Base-by-base conservation (phyloP, 1,140 invertebrate species). In the Lanistes nyassanus region DNA sequence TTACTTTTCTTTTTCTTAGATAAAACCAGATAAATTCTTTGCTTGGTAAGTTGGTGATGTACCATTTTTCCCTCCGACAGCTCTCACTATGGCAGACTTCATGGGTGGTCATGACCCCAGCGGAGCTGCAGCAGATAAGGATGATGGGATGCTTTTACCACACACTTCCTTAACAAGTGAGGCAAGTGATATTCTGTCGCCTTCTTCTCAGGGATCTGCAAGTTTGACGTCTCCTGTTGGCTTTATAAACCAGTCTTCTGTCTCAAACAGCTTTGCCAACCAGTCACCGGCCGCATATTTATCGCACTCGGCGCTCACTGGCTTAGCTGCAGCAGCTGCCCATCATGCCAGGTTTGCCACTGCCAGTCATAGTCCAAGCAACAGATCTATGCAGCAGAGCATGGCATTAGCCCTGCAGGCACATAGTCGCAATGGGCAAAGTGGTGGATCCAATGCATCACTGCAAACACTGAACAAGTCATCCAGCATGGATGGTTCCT, bases 151-250 rank as follows among this genome's bases (percentile, higher is more conserved):
- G 70, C 31, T 72, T 53, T 56, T 72, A 9, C 70, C 70, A 13
- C 70, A 72, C 36, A 72, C 70, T 26, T 72, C 70, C 23, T 47
- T 47, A 47, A 36, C 60, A 34, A 72, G 55, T n/a, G 70, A 72
- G 26, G 70, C 70, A n/a, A 34, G 23, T 23, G 23, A 42, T 56
- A 60, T 72, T 29, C 55, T 72, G 3, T 72, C 70, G 19, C 70
- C 53, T 23, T 26, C 23, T 9, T 37, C 34, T n/a, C 67, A 26
- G 37, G 36, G 36, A 5, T 4, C 36, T n/a, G 36, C 29, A 68
- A 56, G 70, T 19, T 55, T 70, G 9, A 36, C 51, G 0, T 70
- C 68, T 7, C 68, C 68, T n/a, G 26, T 29, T 55, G 42, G 42
- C 42, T 72, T 39, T 36, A 58, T 72, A 36, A 39, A n/a, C 16